Evolutionary conservation across 2,888 invertebrate genomes (phyloP), one percentile per base, ranked within the genome.

Genomic region (Cryptus viduatorius): DNA sequence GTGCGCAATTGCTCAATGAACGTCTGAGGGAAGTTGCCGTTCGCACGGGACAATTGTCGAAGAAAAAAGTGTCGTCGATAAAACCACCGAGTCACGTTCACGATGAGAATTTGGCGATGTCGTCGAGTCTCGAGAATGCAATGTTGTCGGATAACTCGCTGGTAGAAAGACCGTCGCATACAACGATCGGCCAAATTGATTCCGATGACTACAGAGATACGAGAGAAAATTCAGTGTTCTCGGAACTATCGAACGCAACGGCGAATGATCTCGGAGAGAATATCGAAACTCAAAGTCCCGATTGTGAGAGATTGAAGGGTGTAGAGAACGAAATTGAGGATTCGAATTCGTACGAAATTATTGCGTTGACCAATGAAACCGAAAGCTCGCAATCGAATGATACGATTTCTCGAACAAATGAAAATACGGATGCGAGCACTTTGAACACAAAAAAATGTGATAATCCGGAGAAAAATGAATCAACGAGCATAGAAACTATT

Each of bases 21-120:
- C 91, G 89, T 76, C 77, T 93, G 44, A 93, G 92, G 75, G 91
- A 93, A 83, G 90, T 93, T n/a, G 92, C 90, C 19, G 88, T 83
- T 86, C 92, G 91, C 65, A 91, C 92, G 3, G 89, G 92, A 69
- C 90, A 91, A 80, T 87, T 94, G 53, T 89, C 89, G 5, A 91
- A 84, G 56, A 92, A 91, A 42, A 90, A 87, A 83, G 86, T 87
- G 50, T 85, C 89, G 10, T 78, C 82, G 14, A 75, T 85, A 19
- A 76, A 24, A 24, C 14, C 59, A 46, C 19, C 53, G 24, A 71
- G 8, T 31, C 48, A 65, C 7, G 24, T 44, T 19, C 48, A 56
- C 10, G 72, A 72, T 12, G 46, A 19, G 5, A 46, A 53, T 4
- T 53, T 59, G 24, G 65, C 37, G 37, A 37, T 72, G 37, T 37